These are phyloP conservation scores for Caenorhabditis sp. DNA, from an alignment of 2,888 invertebrate genomes.

Conservation along the genomic window DNA sequence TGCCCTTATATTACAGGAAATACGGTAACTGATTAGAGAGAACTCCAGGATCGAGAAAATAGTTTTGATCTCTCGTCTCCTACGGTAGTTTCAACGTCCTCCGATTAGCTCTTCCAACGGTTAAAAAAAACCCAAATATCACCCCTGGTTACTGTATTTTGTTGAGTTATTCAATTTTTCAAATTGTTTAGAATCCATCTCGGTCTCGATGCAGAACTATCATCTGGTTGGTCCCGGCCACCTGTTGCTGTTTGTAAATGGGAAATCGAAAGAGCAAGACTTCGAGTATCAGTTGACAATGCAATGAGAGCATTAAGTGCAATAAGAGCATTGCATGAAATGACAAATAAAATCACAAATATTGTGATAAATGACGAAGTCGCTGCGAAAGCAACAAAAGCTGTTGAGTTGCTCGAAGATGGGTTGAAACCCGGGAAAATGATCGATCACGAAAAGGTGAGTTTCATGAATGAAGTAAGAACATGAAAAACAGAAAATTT, in stretches of 20 bases:
- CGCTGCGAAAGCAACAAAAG: conserved; percentile 30
- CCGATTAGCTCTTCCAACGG: neutral
- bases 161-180: neutral
- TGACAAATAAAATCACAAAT: conserved; percentile 40
- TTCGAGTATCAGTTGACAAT: conserved; percentile 50
- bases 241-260: conserved; percentile 49
- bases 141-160: no score
- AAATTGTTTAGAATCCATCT: conserved; percentile 41
- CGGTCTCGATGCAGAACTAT: conserved; percentile 46
- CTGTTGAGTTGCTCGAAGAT: conserved; percentile 28
- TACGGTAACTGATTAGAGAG: no score
- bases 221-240: conserved; percentile 37
- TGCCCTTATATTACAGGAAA: no score
- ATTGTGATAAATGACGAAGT: conserved; percentile 53
- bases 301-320: conserved; percentile 48
- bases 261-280: conserved; percentile 47
- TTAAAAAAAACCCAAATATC: no score
- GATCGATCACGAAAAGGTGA: conserved; percentile 16
- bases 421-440: conserved; percentile 19
- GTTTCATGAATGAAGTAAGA: no score
- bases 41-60: no score
- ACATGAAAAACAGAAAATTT: neutral
- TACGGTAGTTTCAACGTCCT: neutral
- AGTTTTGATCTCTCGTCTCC: neutral
- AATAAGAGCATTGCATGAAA: conserved; percentile 37